A percentile compares a stretch with the other conserved stretches of the same genome.
phyloP scores from a whole-genome alignment of 2,797 vertebrate species.

The Morus bassanus region DNA sequence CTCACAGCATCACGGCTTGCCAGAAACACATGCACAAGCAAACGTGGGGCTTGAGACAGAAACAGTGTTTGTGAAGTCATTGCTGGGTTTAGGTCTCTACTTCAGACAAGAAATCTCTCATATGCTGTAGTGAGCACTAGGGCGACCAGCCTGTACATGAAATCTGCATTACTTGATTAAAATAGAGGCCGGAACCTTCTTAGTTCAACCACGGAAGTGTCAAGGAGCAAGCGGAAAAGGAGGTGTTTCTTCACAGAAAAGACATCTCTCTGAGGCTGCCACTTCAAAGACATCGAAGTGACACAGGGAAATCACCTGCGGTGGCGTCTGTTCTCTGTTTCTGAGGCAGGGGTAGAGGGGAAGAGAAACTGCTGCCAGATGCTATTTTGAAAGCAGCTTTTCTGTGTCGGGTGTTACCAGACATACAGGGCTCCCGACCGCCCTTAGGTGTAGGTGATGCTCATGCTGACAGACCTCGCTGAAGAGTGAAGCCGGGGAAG shows the following conservation, averaged over 20 bases:
- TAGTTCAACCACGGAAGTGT: background rate
- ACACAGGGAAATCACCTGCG: background rate
- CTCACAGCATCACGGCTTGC: background rate
- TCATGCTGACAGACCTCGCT: background rate
- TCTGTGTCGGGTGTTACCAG: background rate
- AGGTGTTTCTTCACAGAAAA: background rate
- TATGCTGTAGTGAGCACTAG: background rate
- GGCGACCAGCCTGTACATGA: rapidly evolving
- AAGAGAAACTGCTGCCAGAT: background rate
- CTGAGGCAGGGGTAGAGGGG: background rate
- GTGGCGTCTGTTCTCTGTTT: background rate
- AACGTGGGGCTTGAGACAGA: background rate
- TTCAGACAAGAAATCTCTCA: background rate
- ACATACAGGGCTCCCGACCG: background rate
- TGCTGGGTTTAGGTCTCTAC: background rate
- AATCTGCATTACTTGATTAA: background rate
- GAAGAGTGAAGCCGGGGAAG: background rate
- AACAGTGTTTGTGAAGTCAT: background rate
- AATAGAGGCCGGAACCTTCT: background rate
- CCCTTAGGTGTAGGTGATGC: background rate
- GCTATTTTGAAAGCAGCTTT: background rate
- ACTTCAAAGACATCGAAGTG: background rate
- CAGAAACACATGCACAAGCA: background rate
- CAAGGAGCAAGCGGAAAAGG: background rate
- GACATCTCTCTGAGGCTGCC: background rate